Base-by-base conservation (phyloP, 2,888 invertebrate genomes). In the Troides helena region DNA sequence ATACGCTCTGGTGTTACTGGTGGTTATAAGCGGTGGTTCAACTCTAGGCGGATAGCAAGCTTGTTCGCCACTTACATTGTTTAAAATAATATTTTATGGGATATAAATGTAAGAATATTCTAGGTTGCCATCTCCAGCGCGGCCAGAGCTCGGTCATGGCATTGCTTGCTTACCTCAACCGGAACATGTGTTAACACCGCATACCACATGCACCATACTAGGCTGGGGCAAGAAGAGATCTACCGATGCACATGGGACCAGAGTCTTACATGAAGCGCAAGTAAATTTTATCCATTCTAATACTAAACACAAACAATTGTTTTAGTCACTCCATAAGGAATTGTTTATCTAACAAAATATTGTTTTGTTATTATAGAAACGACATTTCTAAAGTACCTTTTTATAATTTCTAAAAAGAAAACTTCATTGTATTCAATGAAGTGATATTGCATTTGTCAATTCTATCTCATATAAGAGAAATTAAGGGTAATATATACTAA, bases 151-250 rank as follows among this genome's bases (percentile, higher is more conserved):
- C 6, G 92, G 92, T 75, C 95, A 93, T 64, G 95, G 95, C 0
- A 94, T 95, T 70, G 98, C 97, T 12, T 98, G 98, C 80, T 88
- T 98, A 67, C 98, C 98, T 0, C 89, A 92, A n/a, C 94, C 95
- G 3, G 93, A 92, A 67, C 95, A 96, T 78, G 90, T 94, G 0
- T 89, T 97, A 68, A 94, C 96, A 0, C 91, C 94, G 6, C 94
- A 90, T 87, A 95, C 85, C 43, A 92, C 95, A 46, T 98, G 98
- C 82, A 95, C 96, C 1, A 98, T 98, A 72, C 95, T 98, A 71
- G 99, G 99, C 1, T 99, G 98, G 98, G 98, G 98, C 23, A 98
- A 98, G 88, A 93, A 95, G 68, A 93, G 95, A 60, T 94, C 95
- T 65, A 95, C 95, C 0, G 96, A 97, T 79, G 94, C 95, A 10